Evolutionary conservation across 2,113 vertebrate species (phyloP), one percentile per base, ranked within the genome.

Genomic region (Ranitomeya imitator): DNA sequence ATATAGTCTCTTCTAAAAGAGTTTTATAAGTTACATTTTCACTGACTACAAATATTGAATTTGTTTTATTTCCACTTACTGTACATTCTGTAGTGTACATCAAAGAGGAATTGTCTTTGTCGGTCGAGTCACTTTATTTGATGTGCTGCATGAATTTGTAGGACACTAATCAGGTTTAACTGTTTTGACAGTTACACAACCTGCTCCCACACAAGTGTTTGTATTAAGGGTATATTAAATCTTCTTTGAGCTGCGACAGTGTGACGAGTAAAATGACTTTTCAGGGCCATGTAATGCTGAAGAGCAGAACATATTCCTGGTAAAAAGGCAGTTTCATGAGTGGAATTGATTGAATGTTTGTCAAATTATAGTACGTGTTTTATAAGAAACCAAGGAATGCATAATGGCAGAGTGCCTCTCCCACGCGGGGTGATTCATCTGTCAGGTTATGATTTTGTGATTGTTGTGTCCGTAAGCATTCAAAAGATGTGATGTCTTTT

Each of bases 361-460:
- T 91, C 84, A 90, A 86, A 92, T 90, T 0, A 0, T 90, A 92
- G 87, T 87, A 91, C 81, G 61, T 91, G 90, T 90, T 37, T 92
- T 90, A 86, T 90, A 91, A 91, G 91, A 90, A 89, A 89, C 69
- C 86, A 91, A 89, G n/a, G 82, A 88, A 59, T 86, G 76, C 52
- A 31, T 79, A 90, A 76, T 90, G 89, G 57, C 92, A 90, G 88
- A 16, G 91, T 90, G 89, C 85, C 89, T 91, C 92, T 91, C 83
- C 87, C 91, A 90, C 90, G 91, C 89, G 88, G 23, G 88, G 63
- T 94, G 93, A 94, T 91, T 93, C 93, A 94, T 87, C 77, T 79
- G 73, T 88, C 91, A 90, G 90, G 74, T 26, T 91, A 85, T 45
- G 80, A 90, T 90, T 94, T 91, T 90, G 89, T 91, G 87, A 91